Conservation (phyloP, 2,797 vertebrate species). For the Enteromius anoplus region DNA sequence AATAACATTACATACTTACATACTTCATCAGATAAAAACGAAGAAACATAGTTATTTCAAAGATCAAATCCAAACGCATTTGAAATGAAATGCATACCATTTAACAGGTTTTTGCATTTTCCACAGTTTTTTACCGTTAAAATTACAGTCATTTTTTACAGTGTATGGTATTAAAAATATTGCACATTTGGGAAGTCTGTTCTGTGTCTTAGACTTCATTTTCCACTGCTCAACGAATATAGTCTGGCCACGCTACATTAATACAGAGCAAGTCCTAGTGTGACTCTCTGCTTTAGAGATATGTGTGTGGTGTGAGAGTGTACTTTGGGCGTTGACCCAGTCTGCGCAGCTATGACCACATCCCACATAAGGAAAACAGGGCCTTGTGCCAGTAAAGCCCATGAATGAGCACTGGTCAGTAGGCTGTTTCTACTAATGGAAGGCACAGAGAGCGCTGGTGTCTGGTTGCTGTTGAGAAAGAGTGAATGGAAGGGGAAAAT, state of each 20-base stretch:
- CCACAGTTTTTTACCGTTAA: too few relatives aligned
- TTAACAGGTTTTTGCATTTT: too few relatives aligned
- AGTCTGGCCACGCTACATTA: constrained; percentile 21
- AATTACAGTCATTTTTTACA: too few relatives aligned
- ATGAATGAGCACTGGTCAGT: constrained; percentile 37
- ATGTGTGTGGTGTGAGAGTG: constrained; percentile 45
- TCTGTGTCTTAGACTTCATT: constrained; percentile 15
- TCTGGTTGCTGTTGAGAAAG: constrained; percentile 52
- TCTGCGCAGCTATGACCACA: constrained; percentile 36
- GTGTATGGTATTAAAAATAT: background rate
- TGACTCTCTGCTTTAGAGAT: constrained; percentile 8
- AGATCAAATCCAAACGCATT: too few relatives aligned
- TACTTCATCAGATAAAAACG: too few relatives aligned
- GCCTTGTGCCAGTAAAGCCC: constrained; percentile 39
- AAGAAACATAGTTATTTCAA: too few relatives aligned
- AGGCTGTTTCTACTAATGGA: constrained; percentile 34
- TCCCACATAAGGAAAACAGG: constrained; percentile 47
- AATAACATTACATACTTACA: too few relatives aligned
- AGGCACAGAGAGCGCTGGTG: constrained; percentile 35
- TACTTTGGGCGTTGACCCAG: constrained; percentile 40
- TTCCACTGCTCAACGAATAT: constrained; percentile 19
- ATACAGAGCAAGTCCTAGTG: constrained; percentile 49
- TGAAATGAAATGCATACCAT: too few relatives aligned
- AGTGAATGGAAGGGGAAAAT: constrained; percentile 47
- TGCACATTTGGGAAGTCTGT: background rate